These are phyloP conservation scores for Hassar affinis DNA, from an alignment of 2,113 vertebrate genomes.

Conservation along the genomic window DNA sequence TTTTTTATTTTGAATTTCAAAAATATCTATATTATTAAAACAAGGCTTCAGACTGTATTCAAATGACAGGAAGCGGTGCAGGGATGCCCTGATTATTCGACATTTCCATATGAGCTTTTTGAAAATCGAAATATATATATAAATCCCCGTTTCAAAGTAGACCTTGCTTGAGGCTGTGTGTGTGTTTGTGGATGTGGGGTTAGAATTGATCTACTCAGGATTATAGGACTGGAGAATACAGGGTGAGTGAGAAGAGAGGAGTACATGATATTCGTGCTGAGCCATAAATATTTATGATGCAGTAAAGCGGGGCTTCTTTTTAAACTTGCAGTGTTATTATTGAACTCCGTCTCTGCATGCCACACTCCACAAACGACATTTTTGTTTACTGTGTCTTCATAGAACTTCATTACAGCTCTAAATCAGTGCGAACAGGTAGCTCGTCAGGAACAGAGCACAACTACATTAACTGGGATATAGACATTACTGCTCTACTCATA, in stretches of 20 bases:
- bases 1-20: neutral
- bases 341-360: slow-evolving; percentile 27
- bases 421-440: slow-evolving; percentile 34
- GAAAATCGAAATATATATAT: slow-evolving; percentile 17
- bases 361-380: slow-evolving; percentile 7
- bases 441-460: neutral
- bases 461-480: too few relatives aligned
- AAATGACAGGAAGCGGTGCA: slow-evolving; percentile 18
- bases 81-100: slow-evolving; percentile 22
- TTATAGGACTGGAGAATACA: slow-evolving; percentile 26
- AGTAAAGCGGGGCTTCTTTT: slow-evolving; percentile 38
- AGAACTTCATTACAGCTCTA: slow-evolving; percentile 7
- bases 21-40: neutral
- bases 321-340: slow-evolving; percentile 40
- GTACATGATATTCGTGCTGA: slow-evolving; percentile 46
- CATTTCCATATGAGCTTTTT: slow-evolving; percentile 40
- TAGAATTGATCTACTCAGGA: slow-evolving; percentile 28
- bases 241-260: slow-evolving; percentile 5
- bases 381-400: slow-evolving; percentile 16
- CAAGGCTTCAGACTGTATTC: slow-evolving; percentile 52
- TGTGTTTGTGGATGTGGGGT: neutral
- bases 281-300: slow-evolving; percentile 54
- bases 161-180: neutral
- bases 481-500: neutral
- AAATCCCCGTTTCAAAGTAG: slow-evolving; percentile 30